phyloP scores from a whole-genome alignment of 2,888 invertebrate genomes.

The Eledona agricola region DNA sequence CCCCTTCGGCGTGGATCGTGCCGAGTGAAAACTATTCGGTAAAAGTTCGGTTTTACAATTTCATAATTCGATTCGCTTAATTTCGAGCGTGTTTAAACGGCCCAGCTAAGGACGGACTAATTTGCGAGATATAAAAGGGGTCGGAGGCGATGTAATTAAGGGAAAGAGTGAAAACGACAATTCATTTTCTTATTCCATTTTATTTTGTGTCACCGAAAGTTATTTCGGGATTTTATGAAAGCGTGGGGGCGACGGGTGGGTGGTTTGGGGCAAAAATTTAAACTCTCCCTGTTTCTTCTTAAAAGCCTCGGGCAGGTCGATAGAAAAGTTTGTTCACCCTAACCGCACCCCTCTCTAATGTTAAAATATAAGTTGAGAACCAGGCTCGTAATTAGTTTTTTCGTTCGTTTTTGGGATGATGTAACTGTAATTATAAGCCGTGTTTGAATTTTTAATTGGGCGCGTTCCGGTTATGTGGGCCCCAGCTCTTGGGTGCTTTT shows the following conservation, averaged over 20 bases:
- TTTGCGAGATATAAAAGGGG: constrained; percentile 28
- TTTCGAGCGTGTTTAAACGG: constrained; percentile 43
- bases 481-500: constrained; percentile 2
- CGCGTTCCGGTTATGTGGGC: constrained; percentile 10
- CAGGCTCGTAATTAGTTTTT: constrained; percentile 24
- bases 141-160: constrained; percentile 48
- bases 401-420: constrained; percentile 21
- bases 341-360: constrained; percentile 53
- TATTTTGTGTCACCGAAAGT: constrained; percentile 55
- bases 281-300: constrained; percentile 54
- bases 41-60: constrained; percentile 7
- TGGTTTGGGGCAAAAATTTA: constrained; percentile 48
- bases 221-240: constrained; percentile 55
- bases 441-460: constrained; percentile 32
- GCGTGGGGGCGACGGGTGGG: constrained; percentile 26
- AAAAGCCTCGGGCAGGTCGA: constrained; percentile 56
- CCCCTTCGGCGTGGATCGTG: too few species aligned
- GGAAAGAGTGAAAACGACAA: constrained; percentile 55
- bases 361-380: constrained; percentile 47
- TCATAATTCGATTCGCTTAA: constrained; percentile 42
- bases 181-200: constrained; percentile 56
- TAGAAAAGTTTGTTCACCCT: constrained; percentile 56
- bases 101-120: constrained; percentile 44
- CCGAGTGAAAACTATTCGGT: constrained; percentile 9
- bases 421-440: constrained; percentile 30